Conservation (phyloP, 2,797 vertebrate species). For the Mus caroli region DNA sequence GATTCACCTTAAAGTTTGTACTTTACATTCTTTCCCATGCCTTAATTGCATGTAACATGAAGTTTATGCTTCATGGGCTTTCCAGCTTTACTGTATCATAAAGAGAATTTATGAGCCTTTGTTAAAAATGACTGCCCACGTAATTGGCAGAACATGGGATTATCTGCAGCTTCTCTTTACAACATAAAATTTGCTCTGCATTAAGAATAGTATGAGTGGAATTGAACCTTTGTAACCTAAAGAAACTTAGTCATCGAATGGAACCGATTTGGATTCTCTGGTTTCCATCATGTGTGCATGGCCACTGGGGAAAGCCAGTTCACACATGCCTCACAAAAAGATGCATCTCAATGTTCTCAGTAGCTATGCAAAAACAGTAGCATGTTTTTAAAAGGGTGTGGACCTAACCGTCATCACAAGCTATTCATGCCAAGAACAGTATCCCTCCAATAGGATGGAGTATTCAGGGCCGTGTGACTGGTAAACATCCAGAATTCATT, state of each 20-base stretch:
- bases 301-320: slow-evolving; percentile 61
- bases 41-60: slow-evolving; percentile 71
- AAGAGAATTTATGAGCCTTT: slow-evolving; percentile 71
- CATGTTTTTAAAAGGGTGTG: slow-evolving; percentile 77
- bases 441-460: slow-evolving; percentile 49
- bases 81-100: slow-evolving; percentile 65
- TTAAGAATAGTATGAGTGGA: background rate
- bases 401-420: slow-evolving; percentile 62
- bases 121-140: slow-evolving; percentile 65
- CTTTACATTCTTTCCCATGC: slow-evolving; percentile 51
- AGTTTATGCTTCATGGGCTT: slow-evolving; percentile 47
- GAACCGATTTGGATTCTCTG: background rate
- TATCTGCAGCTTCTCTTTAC: slow-evolving; percentile 61
- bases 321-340: slow-evolving; percentile 66
- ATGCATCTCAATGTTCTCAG: slow-evolving; percentile 48
- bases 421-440: slow-evolving; percentile 68
- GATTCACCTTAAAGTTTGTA: slow-evolving; percentile 58
- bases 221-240: slow-evolving; percentile 39
- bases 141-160: slow-evolving; percentile 64
- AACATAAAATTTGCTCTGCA: slow-evolving; percentile 66
- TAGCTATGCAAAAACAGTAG: slow-evolving; percentile 72
- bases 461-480: slow-evolving; percentile 46
- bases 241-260: slow-evolving; percentile 45
- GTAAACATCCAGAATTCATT: slow-evolving; percentile 65
- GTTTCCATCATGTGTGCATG: slow-evolving; percentile 2